Base-by-base conservation (phyloP, 2,797 vertebrate species). In the Oophaga sylvatica region DNA sequence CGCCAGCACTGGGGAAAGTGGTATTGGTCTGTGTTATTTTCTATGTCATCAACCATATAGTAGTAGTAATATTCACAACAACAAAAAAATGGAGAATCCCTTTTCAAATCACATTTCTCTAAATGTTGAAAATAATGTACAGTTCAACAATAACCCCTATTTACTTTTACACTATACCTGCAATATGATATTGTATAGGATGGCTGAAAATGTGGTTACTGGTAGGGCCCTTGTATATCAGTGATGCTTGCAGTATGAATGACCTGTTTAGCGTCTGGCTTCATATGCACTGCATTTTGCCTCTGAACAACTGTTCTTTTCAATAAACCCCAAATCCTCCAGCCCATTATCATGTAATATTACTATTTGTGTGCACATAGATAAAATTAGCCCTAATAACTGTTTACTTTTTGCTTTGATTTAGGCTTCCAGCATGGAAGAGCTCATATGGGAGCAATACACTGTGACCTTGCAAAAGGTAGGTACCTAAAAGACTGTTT, bases 381-480 rank as follows among this genome's bases (percentile, higher is more conserved):
- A 75, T 59, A 59, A 83, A 17, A 35, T 73, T 45, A 7, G 22
- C 12, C 12, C 59, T 87, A 83, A 79, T 87, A 31, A 80, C 73
- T 87, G 68, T 84, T 65, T 78, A 26, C 31, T 16, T 29, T 77
- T 48, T 78, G 0, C 70, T 83, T 77, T 86, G 9, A 78, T 59
- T 2, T 92, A 99, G 97, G 94, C 95, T 93, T 92, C 97, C 93
- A 97, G 94, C 91, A 97, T 97, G 96, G 97, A 99, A 91, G 97
- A 99, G 90, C 94, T 95, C 17, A 95, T 97, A 90, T 99, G 97
- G 98, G 97, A 99, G 92, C 97, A 99, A 94, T 97, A 96, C 92
- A 97, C 97, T 41, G 97, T 99, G 94, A 97, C 96, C 90, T 94
- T 99, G 90, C 97, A 99, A 86, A 95, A 97, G 94, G 97, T 98